These are phyloP conservation scores for Panurus biarmicus DNA, from an alignment of 2,113 vertebrate genomes.

Conservation along the genomic window DNA sequence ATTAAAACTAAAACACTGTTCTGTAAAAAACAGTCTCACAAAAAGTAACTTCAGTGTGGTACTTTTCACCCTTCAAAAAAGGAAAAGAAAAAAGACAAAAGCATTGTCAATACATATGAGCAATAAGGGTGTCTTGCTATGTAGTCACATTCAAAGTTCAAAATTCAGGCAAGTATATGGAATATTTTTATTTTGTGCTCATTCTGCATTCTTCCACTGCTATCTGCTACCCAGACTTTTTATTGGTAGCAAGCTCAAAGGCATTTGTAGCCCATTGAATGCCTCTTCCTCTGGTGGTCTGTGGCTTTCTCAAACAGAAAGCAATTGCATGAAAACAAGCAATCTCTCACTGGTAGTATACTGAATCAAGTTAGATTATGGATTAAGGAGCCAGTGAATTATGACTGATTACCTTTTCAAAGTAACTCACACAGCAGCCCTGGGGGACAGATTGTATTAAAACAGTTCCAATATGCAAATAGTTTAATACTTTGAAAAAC, in stretches of 20 bases:
- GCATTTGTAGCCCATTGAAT: neutral
- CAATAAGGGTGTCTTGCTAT: neutral
- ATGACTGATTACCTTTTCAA: constrained; percentile 4
- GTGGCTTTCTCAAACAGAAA: neutral
- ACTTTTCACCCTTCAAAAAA: neutral
- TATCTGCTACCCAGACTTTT: neutral
- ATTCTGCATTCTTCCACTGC: neutral
- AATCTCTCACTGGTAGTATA: neutral
- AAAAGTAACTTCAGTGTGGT: neutral
- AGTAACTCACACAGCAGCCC: constrained; percentile 1
- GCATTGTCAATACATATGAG: neutral
- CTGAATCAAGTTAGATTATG: neutral
- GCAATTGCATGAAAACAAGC: neutral
- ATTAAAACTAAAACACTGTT: neutral
- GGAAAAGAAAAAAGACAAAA: neutral
- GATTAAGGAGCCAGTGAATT: constrained; percentile 26
- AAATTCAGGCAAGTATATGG: neutral
- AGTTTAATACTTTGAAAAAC: constrained; percentile 52
- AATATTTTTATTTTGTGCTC: neutral
- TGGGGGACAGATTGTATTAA: neutral
- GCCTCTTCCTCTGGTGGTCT: neutral
- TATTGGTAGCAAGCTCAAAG: neutral
- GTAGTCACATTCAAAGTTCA: neutral
- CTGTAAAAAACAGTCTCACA: neutral
- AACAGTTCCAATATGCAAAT: constrained; percentile 58